phyloP scores from a whole-genome alignment of 2,888 invertebrate genomes.

The Drosophila parthenogenetica region DNA sequence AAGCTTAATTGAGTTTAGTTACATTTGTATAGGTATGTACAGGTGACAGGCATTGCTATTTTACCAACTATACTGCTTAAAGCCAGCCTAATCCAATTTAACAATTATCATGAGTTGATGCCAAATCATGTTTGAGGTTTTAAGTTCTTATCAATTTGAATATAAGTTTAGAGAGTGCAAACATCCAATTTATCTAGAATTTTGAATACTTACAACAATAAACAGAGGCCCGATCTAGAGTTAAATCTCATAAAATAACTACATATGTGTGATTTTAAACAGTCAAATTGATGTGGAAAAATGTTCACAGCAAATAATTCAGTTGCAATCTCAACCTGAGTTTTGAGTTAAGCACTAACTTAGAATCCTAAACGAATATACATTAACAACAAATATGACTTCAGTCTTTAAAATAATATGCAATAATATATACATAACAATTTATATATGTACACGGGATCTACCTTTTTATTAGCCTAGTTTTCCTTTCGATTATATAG shows the following conservation, averaged over 20 bases:
- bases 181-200: background rate
- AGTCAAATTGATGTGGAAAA: constrained; percentile 48
- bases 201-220: constrained; percentile 6
- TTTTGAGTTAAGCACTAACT: constrained; percentile 36
- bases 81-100: constrained; percentile 35
- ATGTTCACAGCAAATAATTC: constrained; percentile 72
- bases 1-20: constrained; percentile 36
- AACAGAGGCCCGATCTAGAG: background rate
- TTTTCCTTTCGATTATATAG: constrained; percentile 45
- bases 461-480: too few relatives aligned
- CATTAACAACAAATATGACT: constrained; percentile 41
- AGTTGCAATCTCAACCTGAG: constrained; percentile 80
- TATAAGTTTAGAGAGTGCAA: constrained; percentile 4
- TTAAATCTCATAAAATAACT: constrained; percentile 9
- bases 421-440: constrained; percentile 17
- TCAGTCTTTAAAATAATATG: constrained; percentile 70
- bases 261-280: constrained; percentile 4
- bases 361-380: constrained; percentile 15
- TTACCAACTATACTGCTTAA: background rate
- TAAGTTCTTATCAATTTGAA: constrained; percentile 36
- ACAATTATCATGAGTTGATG: constrained; percentile 40
- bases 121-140: constrained; percentile 4
- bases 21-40: constrained; percentile 70
- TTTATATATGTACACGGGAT: constrained; percentile 17
- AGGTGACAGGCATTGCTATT: constrained; percentile 9